Evolutionary conservation across 2,113 vertebrate species (phyloP), one percentile per base, ranked within the genome.

Genomic region (Hemiprocne comata): DNA sequence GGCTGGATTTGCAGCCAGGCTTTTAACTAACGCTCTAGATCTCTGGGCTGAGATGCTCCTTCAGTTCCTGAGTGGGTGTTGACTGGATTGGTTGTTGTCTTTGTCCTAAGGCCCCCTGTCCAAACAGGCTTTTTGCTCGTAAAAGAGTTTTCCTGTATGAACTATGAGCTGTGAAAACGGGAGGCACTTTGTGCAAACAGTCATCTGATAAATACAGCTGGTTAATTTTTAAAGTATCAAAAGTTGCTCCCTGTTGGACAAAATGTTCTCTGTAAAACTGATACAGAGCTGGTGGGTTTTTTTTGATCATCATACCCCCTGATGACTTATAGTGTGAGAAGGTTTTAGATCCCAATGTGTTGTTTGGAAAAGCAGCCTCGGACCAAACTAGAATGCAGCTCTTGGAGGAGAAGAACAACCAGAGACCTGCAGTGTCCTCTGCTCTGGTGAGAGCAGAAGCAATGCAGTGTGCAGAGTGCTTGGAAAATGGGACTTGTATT

Each of bases 201-300:
- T 8, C 25, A 42, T 24, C 13, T 73, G 51, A 65, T 70, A 53
- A 87, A 85, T 44, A 57, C 9, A 50, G 70, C 70, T 81, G 54
- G 64, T 54, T 94, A 53, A 84, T 91, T 55, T 81, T 88, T 84
- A 64, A 90, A 95, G 20, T 36, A 40, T 40, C 77, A 70, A 7
- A 44, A 94, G 69, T 60, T 3, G 3, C 5, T 79, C 81, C 67
- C 25, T 33, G 8, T 7, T 44, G 71, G 46, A 89, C 70, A n/a
- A 11, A 90, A 18, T 14, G 70, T 87, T 89, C 48, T 55, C 67
- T 88, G 23, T 67, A 28, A 50, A 67, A 17, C 18, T 13, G 55
- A 54, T 40, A 17, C 0, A 10, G 24, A 5, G 1, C 1, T 58
- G 51, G 17, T 46, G 16, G 17, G 46, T 46, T 17, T 1, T 2